Conservation (phyloP, 2,888 invertebrate genomes). For the Emmelina monodactyla region DNA sequence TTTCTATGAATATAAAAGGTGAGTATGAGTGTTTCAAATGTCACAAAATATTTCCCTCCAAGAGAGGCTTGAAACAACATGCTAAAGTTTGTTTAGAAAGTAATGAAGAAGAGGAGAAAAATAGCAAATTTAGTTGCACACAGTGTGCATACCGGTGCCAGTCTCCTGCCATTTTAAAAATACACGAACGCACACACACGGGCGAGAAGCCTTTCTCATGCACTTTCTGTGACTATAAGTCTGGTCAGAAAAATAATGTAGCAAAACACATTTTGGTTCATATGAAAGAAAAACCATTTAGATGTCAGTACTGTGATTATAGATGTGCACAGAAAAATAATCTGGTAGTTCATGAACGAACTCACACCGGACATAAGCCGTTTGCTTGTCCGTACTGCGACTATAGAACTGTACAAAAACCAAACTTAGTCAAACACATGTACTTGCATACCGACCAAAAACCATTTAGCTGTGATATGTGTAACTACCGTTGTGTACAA, state of each 20-base stretch:
- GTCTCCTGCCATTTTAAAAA: constrained; percentile 57
- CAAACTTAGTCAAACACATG: constrained; percentile 61
- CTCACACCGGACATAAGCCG: constrained; percentile 59
- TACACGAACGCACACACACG: constrained; percentile 55
- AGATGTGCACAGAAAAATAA: constrained; percentile 60
- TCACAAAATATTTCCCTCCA: constrained; percentile 41
- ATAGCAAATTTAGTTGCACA: constrained; percentile 45
- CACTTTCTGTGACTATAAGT: constrained; percentile 57
- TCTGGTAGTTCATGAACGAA: constrained; percentile 54
- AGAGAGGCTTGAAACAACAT: constrained; percentile 45
- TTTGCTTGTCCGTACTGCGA: constrained; percentile 58
- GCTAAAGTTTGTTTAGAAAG: constrained; percentile 32
- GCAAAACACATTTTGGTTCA: constrained; percentile 60
- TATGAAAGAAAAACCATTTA: constrained; percentile 59
- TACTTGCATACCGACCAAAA: constrained; percentile 59
- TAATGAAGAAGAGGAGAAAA: constrained; percentile 27
- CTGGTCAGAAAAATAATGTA: constrained; percentile 59
- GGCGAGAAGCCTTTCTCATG: constrained; percentile 58
- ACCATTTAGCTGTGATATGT: constrained; percentile 55
- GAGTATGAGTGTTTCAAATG: constrained; percentile 51
- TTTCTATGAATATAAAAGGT: constrained; percentile 41
- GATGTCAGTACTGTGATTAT: constrained; percentile 59
- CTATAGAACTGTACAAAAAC: constrained; percentile 57
- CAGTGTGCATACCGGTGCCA: constrained; percentile 57
- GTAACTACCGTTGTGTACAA: constrained; percentile 55